These are phyloP conservation scores for Romanomermis culicivorax DNA, from an alignment of 2,888 invertebrate genomes.

Conservation along the genomic window DNA sequence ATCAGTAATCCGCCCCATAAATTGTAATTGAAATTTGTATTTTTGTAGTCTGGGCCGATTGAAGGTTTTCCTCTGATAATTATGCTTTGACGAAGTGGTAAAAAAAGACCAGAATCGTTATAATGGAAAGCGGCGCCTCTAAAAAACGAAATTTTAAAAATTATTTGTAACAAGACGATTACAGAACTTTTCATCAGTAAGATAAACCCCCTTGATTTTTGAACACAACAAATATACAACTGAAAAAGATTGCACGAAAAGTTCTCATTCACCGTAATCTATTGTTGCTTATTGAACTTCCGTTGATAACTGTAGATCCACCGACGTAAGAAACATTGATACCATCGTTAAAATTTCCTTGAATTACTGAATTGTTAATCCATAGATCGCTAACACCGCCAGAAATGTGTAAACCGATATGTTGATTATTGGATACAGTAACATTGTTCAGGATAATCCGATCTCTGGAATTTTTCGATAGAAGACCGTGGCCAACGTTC, in stretches of 20 bases:
- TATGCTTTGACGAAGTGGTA: constrained; percentile 60
- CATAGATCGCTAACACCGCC: constrained; percentile 83
- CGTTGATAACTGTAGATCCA: constrained; percentile 72
- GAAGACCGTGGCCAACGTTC: constrained; percentile 83
- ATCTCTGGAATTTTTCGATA: constrained; percentile 59
- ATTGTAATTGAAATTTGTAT: constrained; percentile 65
- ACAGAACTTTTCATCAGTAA: constrained; percentile 3
- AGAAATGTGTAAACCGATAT: constrained; percentile 54
- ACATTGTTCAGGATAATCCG: constrained; percentile 24
- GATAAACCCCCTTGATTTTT: too few species aligned
- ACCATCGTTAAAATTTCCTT: constrained; percentile 76
- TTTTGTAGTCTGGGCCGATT: constrained; percentile 37
- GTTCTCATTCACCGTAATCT: constrained; percentile 52
- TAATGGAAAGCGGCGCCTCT: constrained; percentile 63
- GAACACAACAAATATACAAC: too few species aligned
- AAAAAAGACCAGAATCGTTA: constrained; percentile 61
- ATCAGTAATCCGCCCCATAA: constrained; percentile 65
- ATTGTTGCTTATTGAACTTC: constrained; percentile 62
- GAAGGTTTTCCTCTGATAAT: constrained; percentile 32
- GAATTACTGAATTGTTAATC: constrained; percentile 65
- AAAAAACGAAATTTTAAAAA: constrained; percentile 9
- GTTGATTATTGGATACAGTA: constrained; percentile 22
- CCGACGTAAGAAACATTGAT: constrained; percentile 85
- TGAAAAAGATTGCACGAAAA: too few species aligned
- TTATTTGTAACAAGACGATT: neutral